A percentile compares a stretch with the other conserved stretches of the same genome.
Evolutionary conservation across 2,113 vertebrate species (phyloP).

Genomic region (Stegastes partitus): DNA sequence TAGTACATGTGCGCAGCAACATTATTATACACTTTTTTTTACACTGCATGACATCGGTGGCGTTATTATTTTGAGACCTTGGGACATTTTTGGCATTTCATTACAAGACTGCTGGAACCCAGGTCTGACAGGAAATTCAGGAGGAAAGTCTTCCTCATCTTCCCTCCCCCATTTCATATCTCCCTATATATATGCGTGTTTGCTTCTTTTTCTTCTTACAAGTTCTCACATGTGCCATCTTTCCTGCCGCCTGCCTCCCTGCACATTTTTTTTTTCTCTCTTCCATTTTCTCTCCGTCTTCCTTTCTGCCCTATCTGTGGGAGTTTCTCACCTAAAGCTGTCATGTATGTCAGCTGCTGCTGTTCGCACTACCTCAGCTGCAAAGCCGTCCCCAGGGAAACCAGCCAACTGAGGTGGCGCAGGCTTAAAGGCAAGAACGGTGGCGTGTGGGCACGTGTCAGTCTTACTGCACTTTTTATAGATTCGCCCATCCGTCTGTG

Average conservation of each 20-base stretch:
- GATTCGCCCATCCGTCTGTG: neutral
- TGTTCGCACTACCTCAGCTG: conserved; percentile 42
- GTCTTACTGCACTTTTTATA: conserved; percentile 14
- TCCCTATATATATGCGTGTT: conserved; percentile 21
- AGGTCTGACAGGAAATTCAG: neutral
- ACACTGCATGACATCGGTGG: neutral
- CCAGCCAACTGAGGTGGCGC: conserved; percentile 26
- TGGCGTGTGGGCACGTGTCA: neutral
- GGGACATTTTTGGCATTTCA: conserved; percentile 43
- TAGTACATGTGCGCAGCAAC: neutral
- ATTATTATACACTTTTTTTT: conserved; percentile 1
- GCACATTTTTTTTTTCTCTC: neutral
- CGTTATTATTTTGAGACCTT: conserved; percentile 57
- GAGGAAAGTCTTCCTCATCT: conserved; percentile 4
- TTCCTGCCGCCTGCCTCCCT: conserved; percentile 10
- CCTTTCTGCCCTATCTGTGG: conserved; percentile 36
- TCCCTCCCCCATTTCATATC: neutral
- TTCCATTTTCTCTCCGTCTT: neutral
- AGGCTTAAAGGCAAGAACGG: conserved; percentile 14
- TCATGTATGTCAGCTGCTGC: conserved; percentile 54
- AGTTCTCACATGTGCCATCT: conserved; percentile 5
- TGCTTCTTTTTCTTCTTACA: conserved; percentile 5
- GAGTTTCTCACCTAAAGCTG: conserved; percentile 46
- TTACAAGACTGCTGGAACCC: conserved; percentile 9
- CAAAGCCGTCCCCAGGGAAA: conserved; percentile 35